Conservation (phyloP, 2,888 invertebrate species). For the Chymomyza fuscimana region DNA sequence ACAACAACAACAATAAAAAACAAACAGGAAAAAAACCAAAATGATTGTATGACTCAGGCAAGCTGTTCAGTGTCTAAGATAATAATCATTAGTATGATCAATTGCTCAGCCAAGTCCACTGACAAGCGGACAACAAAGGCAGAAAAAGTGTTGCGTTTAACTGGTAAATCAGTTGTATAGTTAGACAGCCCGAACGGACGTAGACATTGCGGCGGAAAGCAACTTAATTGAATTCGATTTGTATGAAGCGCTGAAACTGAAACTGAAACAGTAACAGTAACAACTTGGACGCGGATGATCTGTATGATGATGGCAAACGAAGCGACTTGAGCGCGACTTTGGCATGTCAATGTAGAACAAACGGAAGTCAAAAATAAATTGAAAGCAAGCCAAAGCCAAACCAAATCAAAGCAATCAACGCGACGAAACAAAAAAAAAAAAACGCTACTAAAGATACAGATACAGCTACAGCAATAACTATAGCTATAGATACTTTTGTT, state of each 20-base stretch:
- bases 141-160: constrained; percentile 69
- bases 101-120: constrained; percentile 44
- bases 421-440: constrained; percentile 5
- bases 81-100: constrained; percentile 71
- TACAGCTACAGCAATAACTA: constrained; percentile 24
- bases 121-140: neutral
- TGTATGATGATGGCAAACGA: constrained; percentile 13
- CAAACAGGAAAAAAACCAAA: neutral
- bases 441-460: constrained; percentile 26
- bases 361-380: constrained; percentile 70
- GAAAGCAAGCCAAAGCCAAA: constrained; percentile 57
- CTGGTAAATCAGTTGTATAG: constrained; percentile 64
- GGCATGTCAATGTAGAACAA: constrained; percentile 68
- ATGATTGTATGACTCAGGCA: neutral
- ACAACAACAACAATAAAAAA: too few relatives aligned
- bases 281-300: neutral
- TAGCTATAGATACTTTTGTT: constrained; percentile 24
- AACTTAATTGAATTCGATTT: constrained; percentile 74
- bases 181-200: constrained; percentile 48
- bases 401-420: constrained; percentile 63
- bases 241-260: constrained; percentile 25
- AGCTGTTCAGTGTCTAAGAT: constrained; percentile 39
- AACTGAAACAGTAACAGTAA: constrained; percentile 1
- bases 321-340: constrained; percentile 35
- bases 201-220: constrained; percentile 59